Conservation (phyloP, 2,797 vertebrate genomes). For the Melopsittacus undulatus region DNA sequence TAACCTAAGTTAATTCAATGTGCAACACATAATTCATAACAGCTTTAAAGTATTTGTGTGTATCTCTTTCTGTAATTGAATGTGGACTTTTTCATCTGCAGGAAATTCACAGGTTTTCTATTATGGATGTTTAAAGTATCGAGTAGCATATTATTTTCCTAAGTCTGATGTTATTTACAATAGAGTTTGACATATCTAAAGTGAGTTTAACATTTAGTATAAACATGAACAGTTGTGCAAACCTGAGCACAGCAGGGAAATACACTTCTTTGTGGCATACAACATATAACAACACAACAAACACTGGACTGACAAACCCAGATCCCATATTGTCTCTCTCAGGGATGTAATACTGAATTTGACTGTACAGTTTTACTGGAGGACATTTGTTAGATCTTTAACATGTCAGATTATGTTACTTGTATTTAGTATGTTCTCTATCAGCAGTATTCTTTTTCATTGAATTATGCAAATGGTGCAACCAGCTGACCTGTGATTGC, state of each 20-base stretch:
- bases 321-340: background rate
- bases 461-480: background rate
- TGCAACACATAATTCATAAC: background rate
- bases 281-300: background rate
- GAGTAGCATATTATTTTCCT: background rate
- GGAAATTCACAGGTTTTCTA: background rate
- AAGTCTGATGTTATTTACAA: background rate
- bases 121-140: background rate
- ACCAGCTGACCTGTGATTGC: background rate
- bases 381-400: background rate
- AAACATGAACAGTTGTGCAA: background rate
- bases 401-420: background rate
- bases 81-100: background rate
- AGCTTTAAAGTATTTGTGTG: background rate
- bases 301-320: background rate
- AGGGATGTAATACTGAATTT: background rate
- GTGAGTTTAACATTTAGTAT: background rate
- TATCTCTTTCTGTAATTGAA: background rate
- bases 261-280: background rate
- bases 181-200: background rate
- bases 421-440: background rate
- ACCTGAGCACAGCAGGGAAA: background rate
- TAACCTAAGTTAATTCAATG: background rate
- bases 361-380: background rate
- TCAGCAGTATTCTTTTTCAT: background rate